These are phyloP conservation scores for Hydrophis major DNA, from an alignment of 2,797 vertebrate genomes.

Conservation along the genomic window DNA sequence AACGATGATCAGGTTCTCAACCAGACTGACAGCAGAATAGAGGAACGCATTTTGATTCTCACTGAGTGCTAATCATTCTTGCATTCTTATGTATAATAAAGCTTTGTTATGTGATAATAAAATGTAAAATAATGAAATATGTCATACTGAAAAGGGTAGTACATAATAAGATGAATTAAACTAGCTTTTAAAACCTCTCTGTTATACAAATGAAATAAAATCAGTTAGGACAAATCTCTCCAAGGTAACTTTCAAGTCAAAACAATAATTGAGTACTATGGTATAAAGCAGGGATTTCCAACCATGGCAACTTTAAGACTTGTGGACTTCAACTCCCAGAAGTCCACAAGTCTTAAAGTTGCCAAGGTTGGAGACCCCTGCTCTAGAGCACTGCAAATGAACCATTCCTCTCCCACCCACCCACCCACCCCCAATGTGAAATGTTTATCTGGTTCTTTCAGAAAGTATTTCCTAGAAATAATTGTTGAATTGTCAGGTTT, in stretches of 20 bases:
- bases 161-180: neutral
- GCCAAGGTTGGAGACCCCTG: too few species aligned
- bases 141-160: neutral
- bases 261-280: neutral
- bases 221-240: neutral
- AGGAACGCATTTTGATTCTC: neutral
- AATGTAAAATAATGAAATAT: neutral
- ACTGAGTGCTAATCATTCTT: neutral
- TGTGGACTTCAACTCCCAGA: too few species aligned
- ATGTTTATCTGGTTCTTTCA: neutral
- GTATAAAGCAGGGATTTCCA: too few species aligned
- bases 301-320: too few species aligned
- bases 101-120: neutral
- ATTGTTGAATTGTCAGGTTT: neutral
- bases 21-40: neutral
- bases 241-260: neutral
- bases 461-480: neutral
- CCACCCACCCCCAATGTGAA: neutral
- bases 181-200: neutral
- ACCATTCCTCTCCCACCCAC: neutral
- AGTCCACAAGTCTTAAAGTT: too few species aligned
- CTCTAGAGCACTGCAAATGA: neutral
- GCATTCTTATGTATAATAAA: neutral
- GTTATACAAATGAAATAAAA: neutral
- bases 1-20: neutral